Base-by-base conservation (phyloP, 2,797 vertebrate genomes). In the Poliocrania exsul region DNA sequence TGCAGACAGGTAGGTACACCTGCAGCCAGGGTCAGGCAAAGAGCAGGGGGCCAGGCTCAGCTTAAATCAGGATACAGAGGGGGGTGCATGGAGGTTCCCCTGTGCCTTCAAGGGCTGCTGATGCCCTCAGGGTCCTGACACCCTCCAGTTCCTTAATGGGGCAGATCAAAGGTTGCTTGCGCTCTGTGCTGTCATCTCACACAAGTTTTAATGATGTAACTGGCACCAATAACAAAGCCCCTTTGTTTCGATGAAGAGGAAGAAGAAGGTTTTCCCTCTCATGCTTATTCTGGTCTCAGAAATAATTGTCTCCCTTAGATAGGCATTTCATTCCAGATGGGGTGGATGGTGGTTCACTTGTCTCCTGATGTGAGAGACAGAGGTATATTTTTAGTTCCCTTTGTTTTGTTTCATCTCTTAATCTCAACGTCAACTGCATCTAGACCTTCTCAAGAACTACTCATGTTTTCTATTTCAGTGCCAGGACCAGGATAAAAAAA, bases 51-150 rank as follows among this genome's bases (percentile, higher is more conserved):
- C 37, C 25, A 33, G 21, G 20, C 49, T 28, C 1, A 3, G 51
- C 24, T 74, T 50, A 13, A 81, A 17, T 16, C 5, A 2, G 28
- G 21, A 6, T 47, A 8, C 53, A 71, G 44, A 53, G 33, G 23
- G 29, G 26, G 3, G 5, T n/a, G 23, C 5, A 1, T 29, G 40
- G n/a, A 57, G 47, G 16, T 58, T 28, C 18, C 10, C 3, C 2
- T 16, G 16, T 46, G 17, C 19, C 0, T 0, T 38, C 57, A 51
- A 37, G 29, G n/a, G 56, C 53, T 57, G 46, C 16, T 23, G 69
- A 33, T 75, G 51, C 42, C 67, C 37, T 57, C 54, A 13, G 35
- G 2, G 14, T 77, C 50, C 38, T 66, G 56, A 35, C 28, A 44
- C 38, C 28, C 19, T 88, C 62, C 33, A 31, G 60, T 19, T 57